Percentiles rank a stretch among this genome's conserved stretches.
Conservation (phyloP, 35 echinoderm and acorn worm genomes). For the Apostichopus californicus region DNA sequence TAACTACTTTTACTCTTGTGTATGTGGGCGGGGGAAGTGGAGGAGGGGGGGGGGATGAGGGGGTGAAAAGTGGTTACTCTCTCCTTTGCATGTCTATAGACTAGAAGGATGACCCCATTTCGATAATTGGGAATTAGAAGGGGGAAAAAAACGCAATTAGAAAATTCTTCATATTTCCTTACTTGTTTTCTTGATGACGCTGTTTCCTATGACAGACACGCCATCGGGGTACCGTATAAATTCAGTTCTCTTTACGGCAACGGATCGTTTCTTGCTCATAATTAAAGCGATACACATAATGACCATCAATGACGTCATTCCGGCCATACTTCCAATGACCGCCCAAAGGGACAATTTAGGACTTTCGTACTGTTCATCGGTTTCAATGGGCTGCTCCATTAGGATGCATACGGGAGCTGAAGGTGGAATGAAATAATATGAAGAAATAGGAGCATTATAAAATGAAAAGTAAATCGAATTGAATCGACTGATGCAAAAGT, state of each 20-base stretch:
- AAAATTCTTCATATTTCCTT: not conserved
- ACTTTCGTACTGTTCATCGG: not conserved
- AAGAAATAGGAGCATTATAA: not conserved
- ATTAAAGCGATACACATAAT: conserved; percentile 14
- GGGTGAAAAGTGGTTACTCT: too few relatives aligned
- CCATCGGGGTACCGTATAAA: conserved; percentile 47
- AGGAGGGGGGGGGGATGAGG: too few relatives aligned
- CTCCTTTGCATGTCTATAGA: too few relatives aligned
- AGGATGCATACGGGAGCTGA: conserved; percentile 1
- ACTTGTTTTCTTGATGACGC: conserved; percentile 14
- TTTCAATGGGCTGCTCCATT: not conserved
- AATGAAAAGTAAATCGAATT: not conserved
- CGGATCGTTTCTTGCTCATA: conserved; percentile 6
- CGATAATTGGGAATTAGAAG: too few relatives aligned
- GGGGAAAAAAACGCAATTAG: too few relatives aligned
- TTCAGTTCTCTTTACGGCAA: conserved; percentile 1
- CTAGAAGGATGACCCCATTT: too few relatives aligned
- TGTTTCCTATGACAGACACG: not conserved
- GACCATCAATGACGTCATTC: not conserved
- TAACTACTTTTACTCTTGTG: too few relatives aligned
- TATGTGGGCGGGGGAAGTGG: too few relatives aligned
- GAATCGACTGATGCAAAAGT: not conserved
- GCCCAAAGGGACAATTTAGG: conserved; percentile 29
- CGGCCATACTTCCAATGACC: conserved; percentile 15
- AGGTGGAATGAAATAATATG: not conserved